phyloP scores from a whole-genome alignment of 2,888 invertebrate species.

The Trachelus stipa region DNA sequence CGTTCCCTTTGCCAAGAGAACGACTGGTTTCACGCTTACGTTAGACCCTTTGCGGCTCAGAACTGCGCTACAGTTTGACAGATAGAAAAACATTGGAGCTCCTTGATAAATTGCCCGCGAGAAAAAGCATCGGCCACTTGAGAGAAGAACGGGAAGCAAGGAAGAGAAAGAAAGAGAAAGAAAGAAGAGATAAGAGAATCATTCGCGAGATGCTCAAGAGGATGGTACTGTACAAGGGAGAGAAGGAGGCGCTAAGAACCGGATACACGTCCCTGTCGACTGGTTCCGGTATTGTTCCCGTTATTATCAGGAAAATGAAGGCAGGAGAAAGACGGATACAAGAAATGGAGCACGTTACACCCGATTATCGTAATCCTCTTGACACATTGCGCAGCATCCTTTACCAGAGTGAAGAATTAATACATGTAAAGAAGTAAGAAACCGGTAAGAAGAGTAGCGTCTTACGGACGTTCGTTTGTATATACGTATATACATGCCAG shows the following conservation, averaged over 20 bases:
- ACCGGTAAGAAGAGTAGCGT: background rate
- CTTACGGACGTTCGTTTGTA: slow-evolving; percentile 13
- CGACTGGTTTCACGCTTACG: slow-evolving; percentile 6
- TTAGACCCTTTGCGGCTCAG: slow-evolving; percentile 6
- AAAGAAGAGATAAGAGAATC: slow-evolving; percentile 19
- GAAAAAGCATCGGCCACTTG: slow-evolving; percentile 52
- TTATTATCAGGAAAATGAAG: slow-evolving; percentile 63
- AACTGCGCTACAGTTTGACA: slow-evolving; percentile 47
- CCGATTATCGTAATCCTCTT: background rate
- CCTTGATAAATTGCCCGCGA: slow-evolving; percentile 58
- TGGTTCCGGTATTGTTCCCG: slow-evolving; percentile 64
- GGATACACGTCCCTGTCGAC: slow-evolving; percentile 57
- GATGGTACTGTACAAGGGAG: slow-evolving; percentile 10
- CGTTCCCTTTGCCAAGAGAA: background rate
- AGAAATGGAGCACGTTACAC: slow-evolving; percentile 6
- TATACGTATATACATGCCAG: slow-evolving; percentile 23
- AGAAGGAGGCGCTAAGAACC: slow-evolving; percentile 58
- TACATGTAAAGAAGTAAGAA: background rate
- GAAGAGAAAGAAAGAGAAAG: slow-evolving; percentile 26
- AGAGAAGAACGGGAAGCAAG: slow-evolving; percentile 31
- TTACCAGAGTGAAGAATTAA: background rate
- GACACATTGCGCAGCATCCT: background rate
- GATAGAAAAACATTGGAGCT: slow-evolving; percentile 54
- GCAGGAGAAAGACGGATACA: slow-evolving; percentile 40
- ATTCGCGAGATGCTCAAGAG: background rate